A percentile compares a stretch with the other conserved stretches of the same genome.
Evolutionary conservation across 2,888 invertebrate species (phyloP).

Genomic region (Tiliacea aurago): DNA sequence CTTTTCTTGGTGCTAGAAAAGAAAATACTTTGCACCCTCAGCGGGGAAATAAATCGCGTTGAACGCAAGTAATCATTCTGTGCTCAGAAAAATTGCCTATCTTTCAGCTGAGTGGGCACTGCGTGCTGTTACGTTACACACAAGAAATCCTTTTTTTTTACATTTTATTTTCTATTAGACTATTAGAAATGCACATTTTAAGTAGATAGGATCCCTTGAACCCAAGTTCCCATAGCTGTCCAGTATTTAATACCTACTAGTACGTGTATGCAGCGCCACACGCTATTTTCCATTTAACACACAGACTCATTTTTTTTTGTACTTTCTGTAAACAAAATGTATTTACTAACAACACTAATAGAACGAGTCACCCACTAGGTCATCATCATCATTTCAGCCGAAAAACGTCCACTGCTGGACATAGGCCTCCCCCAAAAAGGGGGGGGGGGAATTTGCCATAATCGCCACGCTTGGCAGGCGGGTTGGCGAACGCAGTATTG

Average conservation of each 20-base stretch:
- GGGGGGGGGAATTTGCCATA: no score
- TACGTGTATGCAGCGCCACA: background rate
- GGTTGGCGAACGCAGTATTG: no score
- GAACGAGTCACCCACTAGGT: background rate
- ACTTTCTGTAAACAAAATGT: background rate
- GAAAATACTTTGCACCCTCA: slow-evolving; percentile 37
- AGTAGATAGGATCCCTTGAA: background rate
- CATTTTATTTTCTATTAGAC: background rate
- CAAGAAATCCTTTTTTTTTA: slow-evolving; percentile 6
- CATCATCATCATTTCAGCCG: no score
- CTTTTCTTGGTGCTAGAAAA: slow-evolving; percentile 25
- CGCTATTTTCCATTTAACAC: background rate
- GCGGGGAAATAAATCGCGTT: slow-evolving; percentile 43
- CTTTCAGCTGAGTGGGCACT: slow-evolving; percentile 1
- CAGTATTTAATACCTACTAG: background rate
- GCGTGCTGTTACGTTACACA: no score
- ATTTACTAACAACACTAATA: background rate
- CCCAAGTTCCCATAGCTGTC: background rate
- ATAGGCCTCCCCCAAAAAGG: no score
- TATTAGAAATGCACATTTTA: background rate
- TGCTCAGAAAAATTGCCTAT: background rate
- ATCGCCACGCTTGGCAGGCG: no score
- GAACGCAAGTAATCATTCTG: slow-evolving; percentile 5
- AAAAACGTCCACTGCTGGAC: no score
- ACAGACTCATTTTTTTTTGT: background rate